Percentiles rank a stretch among this genome's conserved stretches.
Evolutionary conservation across 2,797 vertebrate species (phyloP).

Genomic region (Tiaroga cobitis): DNA sequence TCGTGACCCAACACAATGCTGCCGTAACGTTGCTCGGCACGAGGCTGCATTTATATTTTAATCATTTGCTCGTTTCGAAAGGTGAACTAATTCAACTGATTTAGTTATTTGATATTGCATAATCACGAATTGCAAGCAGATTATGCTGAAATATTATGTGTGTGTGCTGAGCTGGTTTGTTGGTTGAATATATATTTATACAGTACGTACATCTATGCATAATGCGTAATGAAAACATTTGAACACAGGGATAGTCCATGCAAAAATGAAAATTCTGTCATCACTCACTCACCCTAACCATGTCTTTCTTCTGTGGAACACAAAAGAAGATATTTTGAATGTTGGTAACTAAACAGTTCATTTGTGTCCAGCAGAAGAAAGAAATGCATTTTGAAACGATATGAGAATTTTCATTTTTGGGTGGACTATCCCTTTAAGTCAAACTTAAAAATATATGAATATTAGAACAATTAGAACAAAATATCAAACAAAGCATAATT

Average conservation of each 20-base stretch:
- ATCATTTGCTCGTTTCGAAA: conserved; percentile 62
- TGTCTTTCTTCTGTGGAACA: background rate
- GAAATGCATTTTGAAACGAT: background rate
- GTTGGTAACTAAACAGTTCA: background rate
- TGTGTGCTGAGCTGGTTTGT: background rate
- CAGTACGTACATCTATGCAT: background rate
- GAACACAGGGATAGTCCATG: background rate
- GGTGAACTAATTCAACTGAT: conserved; percentile 63
- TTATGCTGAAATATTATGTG: background rate
- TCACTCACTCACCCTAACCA: background rate
- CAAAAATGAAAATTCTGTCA: background rate
- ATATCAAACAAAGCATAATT: no score
- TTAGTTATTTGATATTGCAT: conserved; percentile 50
- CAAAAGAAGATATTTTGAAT: background rate
- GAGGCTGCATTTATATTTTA: conserved; percentile 68
- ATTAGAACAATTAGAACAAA: background rate
- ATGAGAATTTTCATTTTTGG: background rate
- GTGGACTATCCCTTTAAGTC: background rate
- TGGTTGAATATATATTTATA: background rate
- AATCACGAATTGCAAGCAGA: background rate
- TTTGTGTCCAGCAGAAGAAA: background rate
- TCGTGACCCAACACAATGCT: conserved; percentile 69
- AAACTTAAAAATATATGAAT: background rate
- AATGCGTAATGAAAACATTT: background rate
- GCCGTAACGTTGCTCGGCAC: conserved; percentile 60